Evolutionary conservation across 2,113 vertebrate species (phyloP), one percentile per base, ranked within the genome.

Genomic region (Amblyopsis rosae): DNA sequence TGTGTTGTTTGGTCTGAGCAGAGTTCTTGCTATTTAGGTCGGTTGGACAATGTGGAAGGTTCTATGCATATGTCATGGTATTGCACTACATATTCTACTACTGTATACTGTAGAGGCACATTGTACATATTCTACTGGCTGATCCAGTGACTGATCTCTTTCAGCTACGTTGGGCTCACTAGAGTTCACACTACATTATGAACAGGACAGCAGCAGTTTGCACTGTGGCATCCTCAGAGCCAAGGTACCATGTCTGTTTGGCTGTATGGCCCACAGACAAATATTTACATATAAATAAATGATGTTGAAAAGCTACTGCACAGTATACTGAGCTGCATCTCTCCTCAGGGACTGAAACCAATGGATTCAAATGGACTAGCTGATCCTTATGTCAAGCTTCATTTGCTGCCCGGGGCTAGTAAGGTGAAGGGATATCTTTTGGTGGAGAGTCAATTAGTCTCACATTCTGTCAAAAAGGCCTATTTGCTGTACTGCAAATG

Each of bases 361-460:
- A 98, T 98, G 96, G 97, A 99, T 80, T 98, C 97, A 16, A 98
- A 98, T 0, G 97, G 97, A 35, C 84, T 98, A 84, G 96, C 96
- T 0, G 97, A 99, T 88, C 97, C 97, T 8, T 99, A 98, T 0
- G 94, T 99, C 50, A 99, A 98, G 70, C 92, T 99, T 57, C 97
- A 98, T 80, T 94, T 99, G 82, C 86, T 99, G 77, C 97, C 97
- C 0, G 97, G 97, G 59, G 96, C 97, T 75, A 98, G 96, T 90
- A 99, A 98, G 95, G 97, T 99, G 92, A 90, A 74, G 59, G 19
- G 58, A 1, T 16, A 64, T 63, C 17, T 68, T 70, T 69, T 55
- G 16, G 54, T 56, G 53, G 35, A 41, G 35, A 5, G 35, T 41
- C 35, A 41, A 41, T 41, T 51, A 51, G 49, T 51, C 49, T 11